Evolutionary conservation across 2,113 vertebrate genomes (phyloP).

Genomic region (Taurulus bubalis): DNA sequence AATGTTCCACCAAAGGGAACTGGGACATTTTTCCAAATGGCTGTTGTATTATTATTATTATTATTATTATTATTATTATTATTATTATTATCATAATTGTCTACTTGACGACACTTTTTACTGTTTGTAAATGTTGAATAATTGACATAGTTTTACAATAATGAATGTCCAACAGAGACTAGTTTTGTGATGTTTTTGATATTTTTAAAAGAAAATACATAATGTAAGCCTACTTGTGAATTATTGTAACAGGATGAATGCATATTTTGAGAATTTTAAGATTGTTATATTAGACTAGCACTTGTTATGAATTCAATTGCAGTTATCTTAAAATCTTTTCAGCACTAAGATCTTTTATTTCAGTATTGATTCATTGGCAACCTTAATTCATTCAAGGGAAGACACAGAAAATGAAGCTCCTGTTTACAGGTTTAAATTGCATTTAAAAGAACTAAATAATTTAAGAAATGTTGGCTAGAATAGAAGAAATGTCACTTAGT

Average conservation of each 20-base stretch:
- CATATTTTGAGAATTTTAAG: slow-evolving; percentile 49
- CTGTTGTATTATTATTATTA: slow-evolving; percentile 69
- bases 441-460: background rate
- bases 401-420: background rate
- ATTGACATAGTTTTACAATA: slow-evolving; percentile 82
- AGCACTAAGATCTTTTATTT: slow-evolving; percentile 19
- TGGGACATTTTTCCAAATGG: slow-evolving; percentile 58
- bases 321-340: slow-evolving; percentile 31
- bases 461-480: background rate
- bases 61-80: slow-evolving; percentile 63
- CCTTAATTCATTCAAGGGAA: slow-evolving; percentile 12
- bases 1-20: slow-evolving; percentile 67
- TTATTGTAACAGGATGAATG: slow-evolving; percentile 56
- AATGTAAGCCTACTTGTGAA: slow-evolving; percentile 56
- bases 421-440: slow-evolving; percentile 26
- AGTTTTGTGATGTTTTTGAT: slow-evolving; percentile 83
- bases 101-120: slow-evolving; percentile 73
- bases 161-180: slow-evolving; percentile 72
- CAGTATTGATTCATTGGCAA: slow-evolving; percentile 29
- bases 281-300: slow-evolving; percentile 16
- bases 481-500: background rate
- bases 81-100: slow-evolving; percentile 58
- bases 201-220: slow-evolving; percentile 66
- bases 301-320: slow-evolving; percentile 11
- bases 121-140: slow-evolving; percentile 82